Base-by-base conservation (phyloP, 1,140 invertebrate genomes). In the Linepithema humile region DNA sequence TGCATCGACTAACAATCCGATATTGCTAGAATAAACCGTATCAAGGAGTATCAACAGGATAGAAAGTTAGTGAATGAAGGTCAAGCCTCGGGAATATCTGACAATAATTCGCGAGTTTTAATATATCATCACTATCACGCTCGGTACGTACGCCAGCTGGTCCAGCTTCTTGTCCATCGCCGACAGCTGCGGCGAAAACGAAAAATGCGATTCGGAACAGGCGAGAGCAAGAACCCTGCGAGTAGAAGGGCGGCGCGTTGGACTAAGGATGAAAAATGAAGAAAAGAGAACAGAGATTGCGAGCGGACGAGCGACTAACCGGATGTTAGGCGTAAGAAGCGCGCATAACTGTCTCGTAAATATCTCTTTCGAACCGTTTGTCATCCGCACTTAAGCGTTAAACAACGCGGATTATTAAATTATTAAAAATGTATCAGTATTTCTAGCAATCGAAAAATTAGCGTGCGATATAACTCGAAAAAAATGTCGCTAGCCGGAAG, bases 111-210 rank as follows among this genome's bases (percentile, higher is more conserved):
- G 7, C 17, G 45, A 78, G 35, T 43, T 17, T 55, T n/a, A n/a
- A n/a, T n/a, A n/a, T n/a, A n/a, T 53, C 48, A 29, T 12, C 26
- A 60, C 29, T 75, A 50, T 84, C 40, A 9, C 29, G 17, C 57
- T 53, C 55, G 26, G 62, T 55, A 95, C 89, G 72, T 94, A 93
- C 53, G 95, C 89, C 80, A 95, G 92, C 89, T 96, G 95, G 89
- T 95, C 95, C 82, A 96, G 77, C 91, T 96, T 96, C 90, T 95
- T 95, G 90, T 95, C 94, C 92, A 95, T 92, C 72, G 94, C 92
- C 88, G 94, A 95, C 86, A 96, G 91, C 96, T 96, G 93, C 86
- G 92, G 90, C 86, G 90, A 92, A 91, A 92, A 85, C 84, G 88
- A 91, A 90, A 90, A 90, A 91, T 91, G 65, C 26, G 85, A 88